Evolutionary conservation across 2,113 vertebrate species (phyloP), one percentile per base, ranked within the genome.

Genomic region (Callorhinus ursinus): DNA sequence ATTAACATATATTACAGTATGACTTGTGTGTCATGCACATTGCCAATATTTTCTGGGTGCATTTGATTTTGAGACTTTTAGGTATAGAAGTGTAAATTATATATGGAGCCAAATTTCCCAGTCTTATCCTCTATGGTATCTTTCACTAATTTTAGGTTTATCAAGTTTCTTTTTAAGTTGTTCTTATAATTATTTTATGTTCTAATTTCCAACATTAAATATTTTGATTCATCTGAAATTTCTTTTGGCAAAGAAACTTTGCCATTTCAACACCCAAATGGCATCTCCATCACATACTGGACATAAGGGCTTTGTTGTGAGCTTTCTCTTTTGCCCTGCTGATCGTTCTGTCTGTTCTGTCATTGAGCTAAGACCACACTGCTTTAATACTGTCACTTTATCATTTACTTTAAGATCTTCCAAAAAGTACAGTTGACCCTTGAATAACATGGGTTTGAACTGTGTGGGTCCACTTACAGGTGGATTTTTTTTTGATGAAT

Each of bases 371-470:
- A 92, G 28, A 74, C 15, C 39, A 90, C 3, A 42, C 16, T 90
- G 19, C 24, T 90, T 82, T 72, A 72, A 61, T 61, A 51, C 21
- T 59, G 4, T 83, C 61, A 90, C 22, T 92, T 96, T 84, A 77
- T 82, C 24, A 79, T 88, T 85, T 82, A 77, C 83, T 93, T 93
- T 95, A 89, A 83, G 76, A 90, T 82, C 46, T 76, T 4, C 31
- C 14, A 92, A 82, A 90, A 97, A 74, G 14, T 51, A 86, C 21
- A 77, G 72, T 9, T 46, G 74, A 49, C 42, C 22, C 14, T 49
- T 31, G 42, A 77, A 9, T 49, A 77, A 31, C 74, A 77, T 31
- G 24, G 15, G 42, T 77, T 77, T 49, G 74, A 77, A 31, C 4
- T 9, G 31, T 77, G 74, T 8, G 7, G 4, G 15, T 49, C 42